Base-by-base conservation (phyloP, 2,113 vertebrate genomes). In the Ginglymostoma cirratum region DNA sequence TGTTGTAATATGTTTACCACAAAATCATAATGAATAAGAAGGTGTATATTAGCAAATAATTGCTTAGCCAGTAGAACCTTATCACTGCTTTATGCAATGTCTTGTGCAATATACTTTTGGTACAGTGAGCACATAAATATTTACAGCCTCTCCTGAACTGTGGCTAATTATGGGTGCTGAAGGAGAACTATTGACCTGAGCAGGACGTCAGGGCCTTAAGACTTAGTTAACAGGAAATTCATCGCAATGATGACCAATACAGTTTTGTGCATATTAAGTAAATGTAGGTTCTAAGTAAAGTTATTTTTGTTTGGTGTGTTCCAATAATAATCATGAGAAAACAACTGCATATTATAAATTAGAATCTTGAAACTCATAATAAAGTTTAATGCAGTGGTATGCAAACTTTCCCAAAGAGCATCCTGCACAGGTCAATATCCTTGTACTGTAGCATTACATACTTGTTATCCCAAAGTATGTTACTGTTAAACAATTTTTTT, bases 1-100 rank as follows among this genome's bases (percentile, higher is more conserved):
- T 69, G 48, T 30, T 72, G 12, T 95, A 30, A 52, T 45, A 27
- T 72, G 48, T 67, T 48, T 42, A 72, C 15, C 45, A 38, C 69
- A 15, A 42, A 69, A 3, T 70, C 48, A 76, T 95, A 95, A 72
- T 95, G 94, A 95, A 69, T 72, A 52, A 95, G 94, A 76, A 76
- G 94, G 94, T 95, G 94, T 93, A 52, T 72, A 52, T 72, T 14
- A 19, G 94, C 23, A 72, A 94, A 34, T 95, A 95, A 45, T 30
- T 38, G 38, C 93, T 30, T 15, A 15, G 27, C 24, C 69, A 30
- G 14, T 72, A 61, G 87, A 90, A 55, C n/a, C 21, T 38, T 45
- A 42, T 23, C 61, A 23, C 65, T 94, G 67, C 10, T 27, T 42
- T 48, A 12, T 5, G 17, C 24, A 15, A 1, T 95, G 23, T 70